Evolutionary conservation across 2,113 vertebrate genomes (phyloP).

Genomic region (Erinaceus europaeus): DNA sequence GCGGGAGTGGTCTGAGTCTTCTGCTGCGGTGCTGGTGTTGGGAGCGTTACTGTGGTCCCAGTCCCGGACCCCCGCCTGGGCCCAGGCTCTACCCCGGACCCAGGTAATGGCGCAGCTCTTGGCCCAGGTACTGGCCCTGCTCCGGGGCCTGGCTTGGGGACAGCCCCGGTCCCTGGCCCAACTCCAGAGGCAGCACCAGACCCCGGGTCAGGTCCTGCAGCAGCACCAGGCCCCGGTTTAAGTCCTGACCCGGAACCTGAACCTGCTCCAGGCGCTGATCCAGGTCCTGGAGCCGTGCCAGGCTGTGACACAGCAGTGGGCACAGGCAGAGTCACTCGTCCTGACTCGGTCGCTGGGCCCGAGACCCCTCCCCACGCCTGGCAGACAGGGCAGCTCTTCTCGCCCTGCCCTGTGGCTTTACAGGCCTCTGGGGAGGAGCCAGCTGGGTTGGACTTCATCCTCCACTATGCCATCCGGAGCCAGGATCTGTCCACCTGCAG

Average conservation of each 20-base stretch:
- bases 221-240: not conserved
- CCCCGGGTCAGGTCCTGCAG: rapidly evolving
- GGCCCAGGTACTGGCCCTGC: not conserved
- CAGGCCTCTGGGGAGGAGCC: constrained; percentile 22
- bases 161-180: not conserved
- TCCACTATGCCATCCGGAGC: constrained; percentile 30
- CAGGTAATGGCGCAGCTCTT: not conserved
- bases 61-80: constrained; percentile 51
- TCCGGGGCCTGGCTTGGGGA: not conserved
- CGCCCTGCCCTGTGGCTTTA: not conserved
- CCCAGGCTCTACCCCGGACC: not conserved
- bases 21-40: constrained; percentile 51
- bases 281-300: not conserved
- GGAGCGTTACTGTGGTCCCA: constrained; percentile 60
- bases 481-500: constrained; percentile 10
- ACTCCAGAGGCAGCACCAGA: not conserved
- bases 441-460: constrained; percentile 31
- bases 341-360: not conserved
- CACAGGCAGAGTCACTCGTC: no score
- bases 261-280: not conserved
- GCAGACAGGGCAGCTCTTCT: constrained; percentile 60
- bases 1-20: not conserved
- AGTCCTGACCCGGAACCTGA: not conserved
- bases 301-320: not conserved
- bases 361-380: constrained; percentile 46